Conservation (phyloP, 2,797 vertebrate species). For the Limosa lapponica region DNA sequence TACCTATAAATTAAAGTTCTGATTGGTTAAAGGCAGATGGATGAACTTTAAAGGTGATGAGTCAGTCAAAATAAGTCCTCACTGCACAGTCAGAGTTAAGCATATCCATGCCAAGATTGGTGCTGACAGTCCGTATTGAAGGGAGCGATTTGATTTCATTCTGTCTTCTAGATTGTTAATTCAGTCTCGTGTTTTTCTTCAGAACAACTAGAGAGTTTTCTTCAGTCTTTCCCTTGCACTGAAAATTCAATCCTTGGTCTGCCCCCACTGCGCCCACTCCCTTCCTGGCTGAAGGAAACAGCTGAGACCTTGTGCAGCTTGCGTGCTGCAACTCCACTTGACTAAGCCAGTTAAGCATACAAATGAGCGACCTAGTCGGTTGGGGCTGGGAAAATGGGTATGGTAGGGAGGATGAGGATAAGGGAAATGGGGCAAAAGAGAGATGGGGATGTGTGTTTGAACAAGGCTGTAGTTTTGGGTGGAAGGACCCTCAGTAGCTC, state of each 20-base stretch:
- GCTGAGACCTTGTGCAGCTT: background rate
- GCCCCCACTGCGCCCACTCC: background rate
- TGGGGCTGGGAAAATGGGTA: background rate
- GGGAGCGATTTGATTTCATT: background rate
- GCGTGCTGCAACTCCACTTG: background rate
- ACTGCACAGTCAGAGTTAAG: background rate
- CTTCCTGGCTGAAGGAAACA: background rate
- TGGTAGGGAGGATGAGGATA: background rate
- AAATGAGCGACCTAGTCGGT: background rate
- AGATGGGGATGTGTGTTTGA: background rate
- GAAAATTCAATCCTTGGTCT: background rate
- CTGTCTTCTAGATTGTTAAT: background rate
- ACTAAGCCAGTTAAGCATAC: background rate
- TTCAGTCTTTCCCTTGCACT: background rate
- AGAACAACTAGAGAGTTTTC: background rate
- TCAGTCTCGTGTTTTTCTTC: background rate
- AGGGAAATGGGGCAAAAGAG: background rate
- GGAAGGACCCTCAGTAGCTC: constrained; percentile 16
- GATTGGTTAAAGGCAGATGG: background rate
- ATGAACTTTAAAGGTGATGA: background rate
- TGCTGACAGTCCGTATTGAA: background rate
- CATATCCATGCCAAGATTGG: background rate
- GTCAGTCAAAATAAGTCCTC: background rate
- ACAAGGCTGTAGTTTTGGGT: background rate
- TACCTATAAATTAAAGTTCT: background rate